Base-by-base conservation (phyloP, 1,140 invertebrate species). In the Danaus melanippus region DNA sequence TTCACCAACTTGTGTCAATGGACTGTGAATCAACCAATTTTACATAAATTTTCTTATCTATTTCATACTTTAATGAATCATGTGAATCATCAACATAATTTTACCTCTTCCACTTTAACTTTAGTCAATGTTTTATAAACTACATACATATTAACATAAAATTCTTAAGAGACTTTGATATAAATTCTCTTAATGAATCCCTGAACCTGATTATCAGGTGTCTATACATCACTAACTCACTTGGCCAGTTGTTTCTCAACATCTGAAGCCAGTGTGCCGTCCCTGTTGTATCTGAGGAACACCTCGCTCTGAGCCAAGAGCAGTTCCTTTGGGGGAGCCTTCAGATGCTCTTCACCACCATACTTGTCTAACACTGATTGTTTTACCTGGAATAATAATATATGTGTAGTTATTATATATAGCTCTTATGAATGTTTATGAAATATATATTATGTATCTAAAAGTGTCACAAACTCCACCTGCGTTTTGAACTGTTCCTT, bases 231-330 rank as follows among this genome's bases (percentile, higher is more conserved):
- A 32, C 7, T 32, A 1, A 60, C 69, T 10, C 93, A 98, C 77
- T 93, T 90, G 8, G 98, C 91, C 0, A 94, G 87, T 58, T 93
- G 91, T 74, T 96, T 96, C 74, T 99, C 97, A 54, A 94, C 91
- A 0, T 97, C 97, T 72, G 92, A 92, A 2, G 92, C 89, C 1
- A 93, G 84, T 84, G 97, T 95, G 43, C 98, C 98, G 72, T 94
- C 94, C 57, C 97, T 86, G 9, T 97, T 98, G 88, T 99, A 99
- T 82, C 99, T 96, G 1, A 96, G 92, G 84, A 99, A 99, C 73
- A 96, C 91, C 86, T 99, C 98, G 8, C 96, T 98, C 84, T 99
- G 98, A 0, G 96, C 96, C 46, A 99, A 76, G 10, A 99, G 87
- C 3, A 99, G 82, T 32, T 96, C 90, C 71, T 93, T 92, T 0